Evolutionary conservation across 2,888 invertebrate genomes (phyloP).

Genomic region (Anorthoa munda): DNA sequence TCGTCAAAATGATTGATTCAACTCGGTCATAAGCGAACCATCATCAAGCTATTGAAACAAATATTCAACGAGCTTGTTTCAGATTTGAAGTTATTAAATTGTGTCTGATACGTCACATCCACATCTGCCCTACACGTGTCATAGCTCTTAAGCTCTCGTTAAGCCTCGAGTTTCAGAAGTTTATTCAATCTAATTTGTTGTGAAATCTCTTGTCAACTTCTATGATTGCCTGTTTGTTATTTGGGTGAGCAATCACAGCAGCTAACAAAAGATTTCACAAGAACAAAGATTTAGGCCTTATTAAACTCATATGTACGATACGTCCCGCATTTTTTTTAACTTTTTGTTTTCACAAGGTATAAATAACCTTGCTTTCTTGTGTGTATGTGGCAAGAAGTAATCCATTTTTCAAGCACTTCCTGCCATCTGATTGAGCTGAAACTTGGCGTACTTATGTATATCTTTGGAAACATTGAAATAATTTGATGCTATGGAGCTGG

Average conservation of each 20-base stretch:
- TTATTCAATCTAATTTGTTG: conserved; percentile 38
- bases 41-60: background rate
- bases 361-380: no score
- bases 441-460: no score
- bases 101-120: conserved; percentile 14
- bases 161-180: conserved; percentile 12
- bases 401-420: no score
- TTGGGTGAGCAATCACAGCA: conserved; percentile 23
- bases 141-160: background rate
- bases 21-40: no score
- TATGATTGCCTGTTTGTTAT: conserved; percentile 15
- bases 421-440: no score
- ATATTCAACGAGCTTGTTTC: conserved; percentile 7
- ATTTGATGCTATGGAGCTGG: no score
- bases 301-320: background rate
- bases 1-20: background rate
- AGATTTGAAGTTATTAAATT: conserved; percentile 20
- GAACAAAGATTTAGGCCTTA: conserved; percentile 2
- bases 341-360: no score
- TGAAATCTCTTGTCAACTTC: conserved; percentile 33
- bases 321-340: background rate
- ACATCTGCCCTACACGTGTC: conserved; percentile 12
- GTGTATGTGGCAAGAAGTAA: no score
- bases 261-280: background rate
- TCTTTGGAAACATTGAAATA: no score